Conservation (phyloP, 2,888 invertebrate species). For the Unio pictorum region DNA sequence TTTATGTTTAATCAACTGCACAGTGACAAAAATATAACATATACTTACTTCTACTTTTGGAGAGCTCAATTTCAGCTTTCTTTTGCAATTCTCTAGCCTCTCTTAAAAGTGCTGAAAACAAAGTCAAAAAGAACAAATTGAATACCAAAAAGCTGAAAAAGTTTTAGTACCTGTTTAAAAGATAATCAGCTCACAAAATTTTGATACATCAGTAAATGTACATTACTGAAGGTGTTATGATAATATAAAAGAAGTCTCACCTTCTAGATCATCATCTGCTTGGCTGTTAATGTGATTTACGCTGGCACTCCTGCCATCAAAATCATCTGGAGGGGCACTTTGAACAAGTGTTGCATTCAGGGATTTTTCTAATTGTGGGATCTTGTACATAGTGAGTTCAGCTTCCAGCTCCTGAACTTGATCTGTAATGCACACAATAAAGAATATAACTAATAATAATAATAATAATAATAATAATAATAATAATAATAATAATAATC, state of each 20-base stretch:
- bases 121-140: not conserved
- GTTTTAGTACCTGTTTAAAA: not conserved
- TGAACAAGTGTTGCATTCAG: constrained; percentile 37
- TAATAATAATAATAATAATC: too few relatives aligned
- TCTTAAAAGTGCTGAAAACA: constrained; percentile 46
- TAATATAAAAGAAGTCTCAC: constrained; percentile 22
- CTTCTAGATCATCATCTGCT: constrained; percentile 47
- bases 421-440: constrained; percentile 24
- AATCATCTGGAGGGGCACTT: constrained; percentile 12
- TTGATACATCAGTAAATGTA: too few relatives aligned
- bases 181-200: not conserved
- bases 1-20: too few relatives aligned
- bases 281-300: constrained; percentile 11
- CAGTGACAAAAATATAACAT: not conserved
- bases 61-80: constrained; percentile 55
- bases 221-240: not conserved
- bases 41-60: constrained; percentile 49
- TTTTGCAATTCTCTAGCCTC: constrained; percentile 58
- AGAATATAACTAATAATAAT: too few relatives aligned
- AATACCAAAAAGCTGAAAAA: not conserved
- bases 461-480: too few relatives aligned
- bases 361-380: constrained; percentile 39
- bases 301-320: constrained; percentile 18
- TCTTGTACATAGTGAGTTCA: constrained; percentile 37
- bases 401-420: constrained; percentile 43